Evolutionary conservation across 2,888 invertebrate species (phyloP), one percentile per base, ranked within the genome.

Genomic region (Dioctria linearis): DNA sequence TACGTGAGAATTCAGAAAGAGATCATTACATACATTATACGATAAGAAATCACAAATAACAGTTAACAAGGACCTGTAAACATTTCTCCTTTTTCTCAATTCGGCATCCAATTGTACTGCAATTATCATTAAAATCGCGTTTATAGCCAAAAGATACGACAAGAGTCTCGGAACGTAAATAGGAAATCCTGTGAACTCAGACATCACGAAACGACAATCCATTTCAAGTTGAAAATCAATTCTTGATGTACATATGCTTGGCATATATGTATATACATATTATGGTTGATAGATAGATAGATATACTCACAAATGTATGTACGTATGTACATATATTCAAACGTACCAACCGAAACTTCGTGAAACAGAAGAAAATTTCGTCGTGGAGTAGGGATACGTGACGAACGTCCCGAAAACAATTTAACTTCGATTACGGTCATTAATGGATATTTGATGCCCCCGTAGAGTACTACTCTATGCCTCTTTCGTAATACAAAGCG

Each of bases 381-480:
- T 37, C 54, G 51, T 71, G 71, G 49, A 51, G 51, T 42, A 54
- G 54, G 37, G 71, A 49, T 71, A 71, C 71, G 71, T 71, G 71
- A 71, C 71, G 71, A 71, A 71, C 71, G 71, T 39, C 54, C 71
- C 54, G 40, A 71, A 71, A 71, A 71, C 71, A 71, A 71, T 71
- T 71, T 71, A 71, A 71, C 71, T 71, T 71, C 71, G 71, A 71
- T 71, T 71, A 71, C 71, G 71, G 71, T 40, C 71, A 71, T 71
- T 71, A 71, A 71, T 71, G 71, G 71, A 71, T 71, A 71, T 71
- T 71, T 71, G 71, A 71, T 71, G 71, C 71, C 51, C 25, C 57
- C 71, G 54, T 39, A n/a, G 71, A 54, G 71, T 37, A 54, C 25
- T 25, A 25, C 54, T 71, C 71, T 49, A 51, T 69, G 51, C 37